Base-by-base conservation (phyloP, 2,797 vertebrate genomes). In the Peromyscus eremicus region DNA sequence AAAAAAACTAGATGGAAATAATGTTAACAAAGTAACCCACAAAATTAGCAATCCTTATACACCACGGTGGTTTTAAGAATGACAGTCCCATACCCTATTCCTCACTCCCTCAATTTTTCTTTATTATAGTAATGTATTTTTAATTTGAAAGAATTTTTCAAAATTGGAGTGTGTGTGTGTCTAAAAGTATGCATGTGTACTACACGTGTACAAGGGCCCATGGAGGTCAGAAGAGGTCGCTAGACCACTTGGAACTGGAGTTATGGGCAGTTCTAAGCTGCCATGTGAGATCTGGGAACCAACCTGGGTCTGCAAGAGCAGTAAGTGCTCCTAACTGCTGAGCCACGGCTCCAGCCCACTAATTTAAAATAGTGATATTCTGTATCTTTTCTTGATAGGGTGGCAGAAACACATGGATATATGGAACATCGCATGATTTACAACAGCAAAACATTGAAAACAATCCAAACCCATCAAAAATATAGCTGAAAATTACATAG, bases 141-240 rank as follows among this genome's bases (percentile, higher is more conserved):
- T 81, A 71, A 94, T 87, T 70, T 88, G 32, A 95, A 91, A 86
- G 64, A 49, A 86, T 52, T 70, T 85, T 85, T n/a, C 34, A 52
- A 52, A 23, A 85, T 70, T 85, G 43, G 29, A 6, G 3, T 66
- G 19, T 66, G 6, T 34, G 40, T 40, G 7, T 34, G 37, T 10
- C n/a, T 62, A 57, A 57, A 34, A 49, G 52, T 81, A 34, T 49
- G 29, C 11, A 34, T 34, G 62, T 68, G 40, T 46, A 19, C 27
- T 17, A 66, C 43, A 34, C n/a, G 6, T 85, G 62, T 84, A 84
- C 62, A 68, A 43, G 62, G 23, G 19, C 19, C 43, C 46, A 21
- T 68, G 32, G 32, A 70, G 64, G 43, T 68, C 43, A 85, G 43
- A 85, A 68, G 21, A n/a, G 21, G 6, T 23, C 83, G 68, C 64